Evolutionary conservation across 2,888 invertebrate species (phyloP).

Genomic region (Hartigia nigra): DNA sequence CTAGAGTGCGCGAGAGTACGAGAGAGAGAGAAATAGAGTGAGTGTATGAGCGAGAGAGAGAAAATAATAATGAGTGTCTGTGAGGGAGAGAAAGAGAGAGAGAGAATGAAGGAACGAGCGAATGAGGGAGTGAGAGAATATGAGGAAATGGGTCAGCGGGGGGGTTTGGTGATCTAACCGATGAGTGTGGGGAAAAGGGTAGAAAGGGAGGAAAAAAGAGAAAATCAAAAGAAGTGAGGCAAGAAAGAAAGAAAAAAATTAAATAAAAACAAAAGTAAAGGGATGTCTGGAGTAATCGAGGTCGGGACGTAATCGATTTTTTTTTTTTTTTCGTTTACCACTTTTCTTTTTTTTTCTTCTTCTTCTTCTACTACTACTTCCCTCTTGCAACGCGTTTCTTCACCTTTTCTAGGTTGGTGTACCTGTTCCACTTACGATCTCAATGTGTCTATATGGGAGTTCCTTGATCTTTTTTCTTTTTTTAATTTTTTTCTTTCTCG

Average conservation of each 20-base stretch:
- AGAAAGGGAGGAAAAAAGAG: conserved; percentile 16
- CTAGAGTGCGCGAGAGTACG: neutral
- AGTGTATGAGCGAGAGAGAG: neutral
- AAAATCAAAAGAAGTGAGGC: conserved; percentile 11
- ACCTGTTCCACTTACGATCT: conserved; percentile 19
- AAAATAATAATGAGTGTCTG: neutral
- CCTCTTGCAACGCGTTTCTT: neutral
- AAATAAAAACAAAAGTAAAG: neutral
- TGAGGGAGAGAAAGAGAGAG: neutral
- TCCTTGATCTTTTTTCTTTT: conserved; percentile 14
- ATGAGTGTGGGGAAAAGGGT: conserved; percentile 15
- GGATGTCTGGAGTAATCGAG: neutral
- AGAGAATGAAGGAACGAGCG: conserved; percentile 7
- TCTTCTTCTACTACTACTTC: neutral
- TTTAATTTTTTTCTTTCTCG: conserved; percentile 22
- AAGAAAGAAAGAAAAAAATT: conserved; percentile 10
- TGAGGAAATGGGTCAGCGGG: neutral
- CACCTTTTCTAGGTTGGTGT: conserved; percentile 21
- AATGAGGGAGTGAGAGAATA: conserved; percentile 2
- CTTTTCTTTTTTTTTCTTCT: conserved; percentile 21
- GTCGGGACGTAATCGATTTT: conserved; percentile 27
- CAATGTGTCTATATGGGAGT: conserved; percentile 21
- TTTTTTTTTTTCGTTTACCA: conserved; percentile 28
- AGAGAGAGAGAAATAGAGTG: neutral
- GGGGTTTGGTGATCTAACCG: neutral